Evolutionary conservation across 2,888 invertebrate genomes (phyloP).

Genomic region (Temnothorax ravouxi): DNA sequence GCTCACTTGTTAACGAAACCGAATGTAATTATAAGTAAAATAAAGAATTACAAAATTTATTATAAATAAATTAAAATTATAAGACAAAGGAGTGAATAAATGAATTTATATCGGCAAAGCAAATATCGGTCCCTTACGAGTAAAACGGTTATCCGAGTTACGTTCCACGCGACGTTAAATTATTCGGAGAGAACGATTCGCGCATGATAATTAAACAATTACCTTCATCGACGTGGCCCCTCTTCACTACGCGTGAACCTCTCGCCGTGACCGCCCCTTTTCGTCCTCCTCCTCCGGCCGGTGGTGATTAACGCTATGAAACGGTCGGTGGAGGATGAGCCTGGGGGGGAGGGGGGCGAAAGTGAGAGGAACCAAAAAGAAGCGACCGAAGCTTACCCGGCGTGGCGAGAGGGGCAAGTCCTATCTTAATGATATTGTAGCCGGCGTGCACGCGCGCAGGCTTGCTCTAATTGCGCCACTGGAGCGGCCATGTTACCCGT

Average conservation of each 20-base stretch:
- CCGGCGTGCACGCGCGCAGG: conserved; percentile 82
- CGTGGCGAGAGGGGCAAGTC: conserved; percentile 63
- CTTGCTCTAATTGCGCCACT: conserved; percentile 85
- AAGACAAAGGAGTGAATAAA: neutral
- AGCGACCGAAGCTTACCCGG: conserved; percentile 32
- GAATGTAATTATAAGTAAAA: conserved; percentile 1
- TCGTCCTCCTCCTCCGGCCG: conserved; percentile 25
- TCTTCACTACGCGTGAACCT: conserved; percentile 8
- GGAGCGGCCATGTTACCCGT: conserved; percentile 83
- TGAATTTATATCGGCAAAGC: neutral
- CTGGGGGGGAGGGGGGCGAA: neutral
- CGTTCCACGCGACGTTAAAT: neutral
- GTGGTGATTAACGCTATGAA: conserved; percentile 41
- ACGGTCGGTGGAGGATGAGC: conserved; percentile 35
- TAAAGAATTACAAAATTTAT: neutral
- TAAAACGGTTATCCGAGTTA: neutral
- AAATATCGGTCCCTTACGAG: neutral
- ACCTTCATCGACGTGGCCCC: conserved; percentile 57
- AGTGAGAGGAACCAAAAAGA: conserved; percentile 55
- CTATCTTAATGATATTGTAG: conserved; percentile 85
- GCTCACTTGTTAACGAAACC: conserved; percentile 37
- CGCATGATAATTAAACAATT: conserved; percentile 73
- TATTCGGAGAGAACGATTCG: conserved; percentile 28
- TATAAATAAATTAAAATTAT: neutral
- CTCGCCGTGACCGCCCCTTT: conserved; percentile 19